Percentiles rank a stretch among this genome's conserved stretches.
Conservation (phyloP, 2,797 vertebrate genomes). For the Rhinoraja longicauda region DNA sequence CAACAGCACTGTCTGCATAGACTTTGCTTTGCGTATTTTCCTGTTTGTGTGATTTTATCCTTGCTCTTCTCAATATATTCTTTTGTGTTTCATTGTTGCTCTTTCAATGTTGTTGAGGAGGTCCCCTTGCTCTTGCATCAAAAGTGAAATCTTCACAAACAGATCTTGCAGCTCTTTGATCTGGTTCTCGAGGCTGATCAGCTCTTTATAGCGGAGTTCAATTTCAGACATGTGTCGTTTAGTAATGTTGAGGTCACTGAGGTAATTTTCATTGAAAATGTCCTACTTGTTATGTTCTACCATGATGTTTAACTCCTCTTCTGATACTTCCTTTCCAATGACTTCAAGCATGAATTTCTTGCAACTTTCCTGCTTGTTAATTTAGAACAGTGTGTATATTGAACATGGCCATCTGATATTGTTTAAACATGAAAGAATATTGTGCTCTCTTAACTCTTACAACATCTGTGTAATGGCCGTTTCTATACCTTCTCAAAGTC, state of each 20-base stretch:
- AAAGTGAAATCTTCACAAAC: constrained; percentile 77
- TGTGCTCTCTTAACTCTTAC: constrained; percentile 75
- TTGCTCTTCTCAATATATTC: constrained; percentile 70
- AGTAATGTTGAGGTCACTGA: constrained; percentile 81
- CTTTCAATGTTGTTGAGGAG: constrained; percentile 83
- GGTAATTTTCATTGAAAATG: constrained; percentile 86
- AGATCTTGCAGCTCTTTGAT: constrained; percentile 83
- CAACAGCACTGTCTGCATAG: constrained; percentile 75
- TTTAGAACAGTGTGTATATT: constrained; percentile 75
- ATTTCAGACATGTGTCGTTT: constrained; percentile 83
- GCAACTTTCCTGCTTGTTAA: constrained; percentile 81
- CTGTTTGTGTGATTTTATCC: constrained; percentile 81
- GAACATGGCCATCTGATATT: constrained; percentile 75
- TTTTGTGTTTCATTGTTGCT: constrained; percentile 69
- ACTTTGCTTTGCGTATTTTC: constrained; percentile 77
- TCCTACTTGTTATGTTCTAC: constrained; percentile 86
- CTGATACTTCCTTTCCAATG: constrained; percentile 71
- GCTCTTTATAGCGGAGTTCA: constrained; percentile 84
- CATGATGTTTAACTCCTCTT: constrained; percentile 84
- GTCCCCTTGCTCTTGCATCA: constrained; percentile 82
- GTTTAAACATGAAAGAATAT: constrained; percentile 62
- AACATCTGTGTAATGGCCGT: constrained; percentile 58
- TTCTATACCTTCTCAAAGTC: too few species aligned
- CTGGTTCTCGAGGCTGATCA: constrained; percentile 81
- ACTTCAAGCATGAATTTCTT: constrained; percentile 87